Evolutionary conservation across 2,888 invertebrate species (phyloP).

Genomic region (Parnassius glacialis): DNA sequence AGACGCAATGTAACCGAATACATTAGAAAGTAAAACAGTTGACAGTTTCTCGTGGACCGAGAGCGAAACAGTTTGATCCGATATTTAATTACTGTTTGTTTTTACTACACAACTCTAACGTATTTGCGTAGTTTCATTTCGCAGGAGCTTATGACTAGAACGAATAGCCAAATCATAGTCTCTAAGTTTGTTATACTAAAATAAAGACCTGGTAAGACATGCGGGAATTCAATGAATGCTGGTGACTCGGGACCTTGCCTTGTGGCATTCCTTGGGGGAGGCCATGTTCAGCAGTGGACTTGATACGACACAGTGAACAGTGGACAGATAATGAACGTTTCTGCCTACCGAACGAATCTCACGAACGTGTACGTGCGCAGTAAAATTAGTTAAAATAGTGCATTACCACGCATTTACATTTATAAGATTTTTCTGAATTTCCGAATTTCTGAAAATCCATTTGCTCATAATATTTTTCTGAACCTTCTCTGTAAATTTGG

Average conservation of each 20-base stretch:
- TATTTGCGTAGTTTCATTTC: constrained; percentile 12
- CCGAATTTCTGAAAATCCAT: too few species aligned
- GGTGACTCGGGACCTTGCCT: too few species aligned
- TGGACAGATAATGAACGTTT: neutral
- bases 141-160: neutral
- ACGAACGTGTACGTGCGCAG: too few species aligned
- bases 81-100: constrained; percentile 24
- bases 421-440: too few species aligned
- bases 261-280: too few species aligned
- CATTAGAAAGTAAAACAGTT: constrained; percentile 27
- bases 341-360: too few species aligned
- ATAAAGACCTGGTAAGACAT: neutral
- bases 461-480: too few species aligned
- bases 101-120: neutral
- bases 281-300: neutral
- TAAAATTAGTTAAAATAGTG: too few species aligned
- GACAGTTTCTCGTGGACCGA: constrained; percentile 20
- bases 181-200: neutral
- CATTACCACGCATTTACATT: too few species aligned
- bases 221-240: too few species aligned
- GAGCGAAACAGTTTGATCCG: constrained; percentile 19
- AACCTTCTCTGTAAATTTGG: too few species aligned
- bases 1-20: constrained; percentile 23
- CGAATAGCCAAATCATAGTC: neutral
- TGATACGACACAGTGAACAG: too few species aligned